These are phyloP conservation scores for Ganaspis sp. DNA, from an alignment of 1,140 invertebrate species.

Conservation along the genomic window DNA sequence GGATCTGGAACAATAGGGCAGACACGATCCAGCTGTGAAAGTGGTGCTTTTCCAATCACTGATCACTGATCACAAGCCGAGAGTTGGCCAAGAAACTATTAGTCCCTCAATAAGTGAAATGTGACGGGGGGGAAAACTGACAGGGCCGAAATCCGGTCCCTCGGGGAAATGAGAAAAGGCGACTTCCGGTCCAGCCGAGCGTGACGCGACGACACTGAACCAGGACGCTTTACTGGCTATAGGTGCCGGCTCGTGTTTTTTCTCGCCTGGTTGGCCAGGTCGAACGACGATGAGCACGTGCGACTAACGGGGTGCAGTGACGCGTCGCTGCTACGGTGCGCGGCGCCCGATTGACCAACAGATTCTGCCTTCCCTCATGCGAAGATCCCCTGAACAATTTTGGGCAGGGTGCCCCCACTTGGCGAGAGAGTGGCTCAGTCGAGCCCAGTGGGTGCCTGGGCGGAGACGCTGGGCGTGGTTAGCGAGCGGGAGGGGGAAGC, in stretches of 20 bases:
- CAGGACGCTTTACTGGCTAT: neutral
- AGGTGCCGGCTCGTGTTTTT: conserved; percentile 34
- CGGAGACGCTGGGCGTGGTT: conserved; percentile 48
- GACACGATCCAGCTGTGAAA: neutral
- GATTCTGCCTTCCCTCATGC: conserved; percentile 72
- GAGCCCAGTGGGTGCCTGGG: neutral
- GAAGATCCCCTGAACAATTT: conserved; percentile 67
- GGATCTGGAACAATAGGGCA: neutral
- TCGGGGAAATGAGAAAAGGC: conserved; percentile 19
- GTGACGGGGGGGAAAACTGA: conserved; percentile 20
- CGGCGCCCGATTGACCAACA: conserved; percentile 75
- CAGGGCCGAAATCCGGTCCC: neutral
- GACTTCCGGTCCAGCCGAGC: conserved; percentile 33
- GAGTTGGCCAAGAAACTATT: conserved; percentile 2
- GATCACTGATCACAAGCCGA: conserved; percentile 38
- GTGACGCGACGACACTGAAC: neutral
- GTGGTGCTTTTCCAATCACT: conserved; percentile 32
- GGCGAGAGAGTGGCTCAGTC: neutral
- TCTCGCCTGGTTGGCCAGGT: conserved; percentile 59
- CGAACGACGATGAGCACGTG: conserved; percentile 68
- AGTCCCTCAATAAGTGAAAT: neutral
- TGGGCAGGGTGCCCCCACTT: conserved; percentile 56
- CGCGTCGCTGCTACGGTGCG: conserved; percentile 74
- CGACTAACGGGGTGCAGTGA: conserved; percentile 72
- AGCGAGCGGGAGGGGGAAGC: conserved; percentile 44